Evolutionary conservation across 2,888 invertebrate species (phyloP).

Genomic region (Phrixothrix hirtus): DNA sequence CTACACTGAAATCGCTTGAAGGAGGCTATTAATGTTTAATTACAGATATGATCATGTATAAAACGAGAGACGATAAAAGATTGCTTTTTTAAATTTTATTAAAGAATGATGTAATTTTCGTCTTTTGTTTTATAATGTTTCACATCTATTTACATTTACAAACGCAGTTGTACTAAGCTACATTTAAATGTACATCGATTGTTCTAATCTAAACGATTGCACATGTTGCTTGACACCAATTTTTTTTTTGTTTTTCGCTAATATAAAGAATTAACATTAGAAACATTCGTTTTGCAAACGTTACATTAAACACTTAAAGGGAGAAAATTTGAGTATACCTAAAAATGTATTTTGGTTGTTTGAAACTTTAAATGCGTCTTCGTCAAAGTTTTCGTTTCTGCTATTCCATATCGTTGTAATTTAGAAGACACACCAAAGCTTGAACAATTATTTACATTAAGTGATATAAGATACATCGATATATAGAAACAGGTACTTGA

Average conservation of each 20-base stretch:
- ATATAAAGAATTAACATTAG: constrained; percentile 25
- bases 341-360: constrained; percentile 19
- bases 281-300: constrained; percentile 24
- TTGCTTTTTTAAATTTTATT: background rate
- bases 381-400: background rate
- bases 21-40: constrained; percentile 24
- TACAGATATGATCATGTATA: constrained; percentile 14
- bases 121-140: constrained; percentile 8
- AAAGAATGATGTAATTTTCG: background rate
- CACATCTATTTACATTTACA: constrained; percentile 21
- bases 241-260: constrained; percentile 23
- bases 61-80: constrained; percentile 6
- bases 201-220: constrained; percentile 31
- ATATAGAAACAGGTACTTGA: constrained; percentile 36
- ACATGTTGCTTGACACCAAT: constrained; percentile 29
- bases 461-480: constrained; percentile 27
- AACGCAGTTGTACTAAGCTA: constrained; percentile 30
- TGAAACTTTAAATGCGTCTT: constrained; percentile 11
- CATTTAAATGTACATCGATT: constrained; percentile 30
- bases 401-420: constrained; percentile 19
- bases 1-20: constrained; percentile 46
- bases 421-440: constrained; percentile 3
- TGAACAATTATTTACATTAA: constrained; percentile 18
- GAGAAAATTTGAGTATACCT: constrained; percentile 20
- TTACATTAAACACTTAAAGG: constrained; percentile 27